phyloP scores from a whole-genome alignment of 92 coral and sea anemone genomes.

The Meandrina meandrites region DNA sequence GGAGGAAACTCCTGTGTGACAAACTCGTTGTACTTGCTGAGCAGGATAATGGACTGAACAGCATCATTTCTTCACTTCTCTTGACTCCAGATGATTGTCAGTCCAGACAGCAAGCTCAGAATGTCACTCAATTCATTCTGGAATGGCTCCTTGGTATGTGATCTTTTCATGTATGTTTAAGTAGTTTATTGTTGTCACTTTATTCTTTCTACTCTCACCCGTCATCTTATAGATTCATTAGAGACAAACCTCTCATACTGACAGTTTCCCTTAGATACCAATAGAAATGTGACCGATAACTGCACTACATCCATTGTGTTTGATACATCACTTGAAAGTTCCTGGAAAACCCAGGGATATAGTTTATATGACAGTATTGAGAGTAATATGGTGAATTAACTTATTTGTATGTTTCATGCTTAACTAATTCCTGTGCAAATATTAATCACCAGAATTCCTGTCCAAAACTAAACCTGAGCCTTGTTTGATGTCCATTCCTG shows the following conservation, averaged over 20 bases:
- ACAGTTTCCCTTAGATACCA: too few species aligned
- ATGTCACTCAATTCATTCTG: conserved; percentile 51
- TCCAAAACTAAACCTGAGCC: conserved; percentile 18
- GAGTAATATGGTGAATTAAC: neutral
- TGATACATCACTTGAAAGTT: too few species aligned
- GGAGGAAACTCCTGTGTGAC: conserved; percentile 28
- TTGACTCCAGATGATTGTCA: conserved; percentile 53
- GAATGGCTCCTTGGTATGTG: conserved; percentile 66
- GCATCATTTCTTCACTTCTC: conserved; percentile 46
- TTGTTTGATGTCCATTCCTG: conserved; percentile 46
- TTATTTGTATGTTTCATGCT: neutral
- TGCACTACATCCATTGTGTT: too few species aligned
- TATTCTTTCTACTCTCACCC: too few species aligned
- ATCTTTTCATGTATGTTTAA: neutral
- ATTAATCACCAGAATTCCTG: conserved; percentile 25
- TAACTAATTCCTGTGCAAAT: neutral
- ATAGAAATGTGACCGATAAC: too few species aligned
- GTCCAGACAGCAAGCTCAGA: conserved; percentile 18
- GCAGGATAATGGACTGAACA: conserved; percentile 67
- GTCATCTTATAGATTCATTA: too few species aligned
- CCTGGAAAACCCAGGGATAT: neutral
- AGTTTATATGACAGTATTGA: neutral
- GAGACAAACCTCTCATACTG: too few species aligned
- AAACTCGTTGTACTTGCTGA: conserved; percentile 58
- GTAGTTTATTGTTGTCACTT: too few species aligned